Base-by-base conservation (phyloP, 2,113 vertebrate species). In the Laterallus jamaicensis region DNA sequence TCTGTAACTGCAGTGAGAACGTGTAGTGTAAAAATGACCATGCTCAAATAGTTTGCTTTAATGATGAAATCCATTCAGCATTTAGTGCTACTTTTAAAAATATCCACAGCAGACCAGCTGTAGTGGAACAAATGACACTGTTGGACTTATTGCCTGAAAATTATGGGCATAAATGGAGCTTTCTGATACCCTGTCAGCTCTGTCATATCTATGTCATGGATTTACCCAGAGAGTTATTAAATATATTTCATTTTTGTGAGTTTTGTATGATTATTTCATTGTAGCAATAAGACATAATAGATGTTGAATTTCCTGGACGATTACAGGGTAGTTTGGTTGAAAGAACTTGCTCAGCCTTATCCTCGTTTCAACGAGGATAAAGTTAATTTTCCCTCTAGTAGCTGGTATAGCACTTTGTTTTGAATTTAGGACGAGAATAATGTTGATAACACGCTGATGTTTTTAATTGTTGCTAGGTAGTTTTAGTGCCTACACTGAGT, bases 201-300 rank as follows among this genome's bases (percentile, higher is more conserved):
- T 97, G 92, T 95, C 94, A 81, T 96, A 92, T 79, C 75, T 86
- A 2, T 91, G 84, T 96, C 93, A 88, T 88, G 86, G 92, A 89
- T 97, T 94, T 95, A 90, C 74, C 64, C n/a, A 82, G 88, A 94
- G 75, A 93, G 94, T 96, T 97, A 92, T 93, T 88, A 93, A 96
- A 35, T 93, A 93, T 8, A 4, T 91, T 77, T 96, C 91, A 93
- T 96, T 97, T 96, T 97, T 92, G 93, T 96, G 95, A 93, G 92
- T 96, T 97, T 96, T 92, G 79, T 96, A 50, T 96, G 96, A 95
- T 97, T 97, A 96, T 96, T 97, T 97, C 84, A 96, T 97, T 96
- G 94, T 85, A 91, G 73, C 92, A 97, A 89, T 96, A 92, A 90
- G 89, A 54, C 91, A 92, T 96, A 96, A 95, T 96, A 97, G 96